phyloP scores from a whole-genome alignment of 1,140 invertebrate genomes.

The Sitodiplosis mosellana region DNA sequence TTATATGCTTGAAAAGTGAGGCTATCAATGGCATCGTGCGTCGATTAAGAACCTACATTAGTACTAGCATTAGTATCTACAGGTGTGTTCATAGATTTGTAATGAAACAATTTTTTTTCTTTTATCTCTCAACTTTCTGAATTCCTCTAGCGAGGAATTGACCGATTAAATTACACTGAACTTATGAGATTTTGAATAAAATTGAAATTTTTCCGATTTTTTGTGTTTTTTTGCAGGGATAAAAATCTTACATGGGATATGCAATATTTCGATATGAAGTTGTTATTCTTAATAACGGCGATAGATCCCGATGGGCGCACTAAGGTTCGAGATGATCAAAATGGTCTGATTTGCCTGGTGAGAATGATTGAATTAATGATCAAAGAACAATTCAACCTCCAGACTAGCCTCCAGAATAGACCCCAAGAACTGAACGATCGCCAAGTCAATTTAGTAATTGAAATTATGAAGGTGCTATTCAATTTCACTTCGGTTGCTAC shows the following conservation, averaged over 20 bases:
- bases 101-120: no score
- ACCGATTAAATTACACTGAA: no score
- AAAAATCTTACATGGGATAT: conserved; percentile 40
- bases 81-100: not conserved
- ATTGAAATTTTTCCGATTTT: no score
- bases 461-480: conserved; percentile 78
- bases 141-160: no score
- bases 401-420: not conserved
- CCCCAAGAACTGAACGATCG: conserved; percentile 30
- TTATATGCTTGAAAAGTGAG: conserved; percentile 46
- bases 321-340: conserved; percentile 52
- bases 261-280: conserved; percentile 73
- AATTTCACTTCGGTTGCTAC: conserved; percentile 46
- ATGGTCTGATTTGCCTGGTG: conserved; percentile 63
- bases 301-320: conserved; percentile 48
- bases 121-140: no score
- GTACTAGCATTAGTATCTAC: conserved; percentile 13
- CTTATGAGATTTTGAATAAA: no score
- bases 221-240: conserved; percentile 17
- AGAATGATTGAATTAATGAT: conserved; percentile 60
- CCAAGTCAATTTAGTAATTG: conserved; percentile 51
- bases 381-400: conserved; percentile 26
- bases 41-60: conserved; percentile 46
- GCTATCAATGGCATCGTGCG: conserved; percentile 56
- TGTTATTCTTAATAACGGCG: conserved; percentile 76